phyloP scores from a whole-genome alignment of 2,888 invertebrate genomes.

The Nebria salina region DNA sequence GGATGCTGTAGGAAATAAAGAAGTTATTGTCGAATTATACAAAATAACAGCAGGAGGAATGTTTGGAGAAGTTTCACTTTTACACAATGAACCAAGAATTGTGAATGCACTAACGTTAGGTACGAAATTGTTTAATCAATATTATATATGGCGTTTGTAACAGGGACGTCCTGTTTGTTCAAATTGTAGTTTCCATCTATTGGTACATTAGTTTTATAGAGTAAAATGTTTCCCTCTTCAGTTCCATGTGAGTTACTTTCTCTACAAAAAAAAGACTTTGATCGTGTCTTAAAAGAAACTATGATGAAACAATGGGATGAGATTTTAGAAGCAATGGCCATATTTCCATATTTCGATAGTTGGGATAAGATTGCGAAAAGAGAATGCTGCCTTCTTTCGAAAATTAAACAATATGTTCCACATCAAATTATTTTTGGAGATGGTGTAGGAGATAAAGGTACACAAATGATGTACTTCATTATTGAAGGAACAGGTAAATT shows the following conservation, averaged over 20 bases:
- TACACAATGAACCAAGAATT: constrained; percentile 70
- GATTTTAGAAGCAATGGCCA: constrained; percentile 68
- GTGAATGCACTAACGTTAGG: constrained; percentile 69
- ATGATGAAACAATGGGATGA: constrained; percentile 72
- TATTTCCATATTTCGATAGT: constrained; percentile 72
- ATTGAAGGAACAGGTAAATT: constrained; percentile 66
- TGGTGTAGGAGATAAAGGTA: constrained; percentile 63
- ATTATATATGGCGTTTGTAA: neutral
- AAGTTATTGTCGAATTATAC: constrained; percentile 64
- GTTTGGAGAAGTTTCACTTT: constrained; percentile 74
- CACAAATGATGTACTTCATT: constrained; percentile 65
- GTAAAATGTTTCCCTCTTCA: constrained; percentile 52
- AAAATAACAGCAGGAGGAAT: constrained; percentile 68
- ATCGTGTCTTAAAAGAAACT: constrained; percentile 67
- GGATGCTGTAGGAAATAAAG: constrained; percentile 65
- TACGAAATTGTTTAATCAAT: constrained; percentile 52
- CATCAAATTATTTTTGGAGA: constrained; percentile 69
- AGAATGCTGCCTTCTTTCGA: constrained; percentile 74
- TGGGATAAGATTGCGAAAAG: constrained; percentile 69
- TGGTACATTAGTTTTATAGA: neutral
- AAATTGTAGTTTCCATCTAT: neutral
- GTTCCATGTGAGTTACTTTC: constrained; percentile 71
- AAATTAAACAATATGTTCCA: constrained; percentile 66
- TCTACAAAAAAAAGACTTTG: constrained; percentile 72
- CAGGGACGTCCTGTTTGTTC: neutral